Conservation (phyloP, 2,888 invertebrate species). For the Pachliopta kotzebuea region DNA sequence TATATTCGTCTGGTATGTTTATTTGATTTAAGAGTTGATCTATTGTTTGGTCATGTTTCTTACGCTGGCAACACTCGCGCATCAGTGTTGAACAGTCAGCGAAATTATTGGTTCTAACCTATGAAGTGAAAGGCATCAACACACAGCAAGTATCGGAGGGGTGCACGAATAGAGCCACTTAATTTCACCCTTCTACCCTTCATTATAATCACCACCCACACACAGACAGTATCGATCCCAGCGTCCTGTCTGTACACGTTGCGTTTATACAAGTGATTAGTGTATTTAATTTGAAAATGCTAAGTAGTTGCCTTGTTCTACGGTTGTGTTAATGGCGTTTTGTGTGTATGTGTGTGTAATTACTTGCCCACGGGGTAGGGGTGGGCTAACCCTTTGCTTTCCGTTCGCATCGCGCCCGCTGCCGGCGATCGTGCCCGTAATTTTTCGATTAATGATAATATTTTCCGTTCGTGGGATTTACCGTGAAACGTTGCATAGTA, state of each 20-base stretch:
- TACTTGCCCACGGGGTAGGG: conserved; percentile 52
- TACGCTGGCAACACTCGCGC: conserved; percentile 4
- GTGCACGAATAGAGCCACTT: conserved; percentile 76
- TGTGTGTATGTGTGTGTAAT: conserved; percentile 59
- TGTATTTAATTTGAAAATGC: conserved; percentile 81
- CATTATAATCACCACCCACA: conserved; percentile 78
- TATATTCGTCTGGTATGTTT: too few relatives aligned
- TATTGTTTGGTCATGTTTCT: neutral
- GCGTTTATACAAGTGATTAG: conserved; percentile 78
- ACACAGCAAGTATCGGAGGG: conserved; percentile 62
- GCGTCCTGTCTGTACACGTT: conserved; percentile 55
- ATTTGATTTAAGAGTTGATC: too few relatives aligned
- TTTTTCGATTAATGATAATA: conserved; percentile 63
- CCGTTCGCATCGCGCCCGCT: conserved; percentile 55
- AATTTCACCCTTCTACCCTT: conserved; percentile 78
- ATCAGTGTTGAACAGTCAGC: conserved; percentile 27
- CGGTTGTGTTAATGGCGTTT: conserved; percentile 58
- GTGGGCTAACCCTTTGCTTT: conserved; percentile 66
- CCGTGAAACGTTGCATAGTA: too few relatives aligned
- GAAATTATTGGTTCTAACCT: conserved; percentile 64
- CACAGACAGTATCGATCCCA: conserved; percentile 70
- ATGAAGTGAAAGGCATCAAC: conserved; percentile 73
- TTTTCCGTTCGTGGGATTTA: conserved; percentile 43
- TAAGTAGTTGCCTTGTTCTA: conserved; percentile 79
- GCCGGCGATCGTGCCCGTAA: conserved; percentile 65